These are phyloP conservation scores for Virgularia gustaviana DNA, from an alignment of 92 coral and sea anemone species.

Conservation along the genomic window DNA sequence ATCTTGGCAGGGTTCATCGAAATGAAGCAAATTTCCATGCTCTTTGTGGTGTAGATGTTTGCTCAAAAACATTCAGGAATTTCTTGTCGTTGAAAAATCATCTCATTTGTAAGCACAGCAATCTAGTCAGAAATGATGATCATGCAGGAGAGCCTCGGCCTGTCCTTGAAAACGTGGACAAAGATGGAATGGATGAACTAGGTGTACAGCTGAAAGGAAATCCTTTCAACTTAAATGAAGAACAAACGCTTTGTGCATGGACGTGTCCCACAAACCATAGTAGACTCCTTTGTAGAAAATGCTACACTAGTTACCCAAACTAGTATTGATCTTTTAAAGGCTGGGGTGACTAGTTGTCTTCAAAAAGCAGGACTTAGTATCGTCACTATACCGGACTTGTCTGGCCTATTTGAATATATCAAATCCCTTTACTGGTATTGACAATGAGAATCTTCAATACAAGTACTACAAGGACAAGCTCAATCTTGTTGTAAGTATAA, in stretches of 20 bases:
- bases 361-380: constrained; percentile 33
- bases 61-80: constrained; percentile 46
- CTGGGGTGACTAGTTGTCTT: constrained; percentile 16
- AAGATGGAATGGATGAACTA: neutral
- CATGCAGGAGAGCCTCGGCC: neutral
- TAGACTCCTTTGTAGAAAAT: constrained; percentile 37
- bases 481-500: constrained; percentile 49
- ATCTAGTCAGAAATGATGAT: neutral
- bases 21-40: constrained; percentile 49
- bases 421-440: constrained; percentile 45
- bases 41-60: constrained; percentile 47
- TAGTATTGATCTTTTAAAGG: constrained; percentile 27
- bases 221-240: neutral
- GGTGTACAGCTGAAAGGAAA: constrained; percentile 12
- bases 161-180: neutral
- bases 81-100: constrained; percentile 44
- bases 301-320: constrained; percentile 29
- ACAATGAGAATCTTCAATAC: constrained; percentile 31
- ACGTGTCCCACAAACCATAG: constrained; percentile 52
- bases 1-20: constrained; percentile 35
- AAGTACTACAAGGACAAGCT: constrained; percentile 46
- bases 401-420: constrained; percentile 5
- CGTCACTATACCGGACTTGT: constrained; percentile 13
- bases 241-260: constrained; percentile 32
- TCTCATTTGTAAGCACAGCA: constrained; percentile 40